A percentile compares a stretch with the other conserved stretches of the same genome.
Conservation (phyloP, 2,888 invertebrate genomes). For the Mesorhabditis belari region DNA sequence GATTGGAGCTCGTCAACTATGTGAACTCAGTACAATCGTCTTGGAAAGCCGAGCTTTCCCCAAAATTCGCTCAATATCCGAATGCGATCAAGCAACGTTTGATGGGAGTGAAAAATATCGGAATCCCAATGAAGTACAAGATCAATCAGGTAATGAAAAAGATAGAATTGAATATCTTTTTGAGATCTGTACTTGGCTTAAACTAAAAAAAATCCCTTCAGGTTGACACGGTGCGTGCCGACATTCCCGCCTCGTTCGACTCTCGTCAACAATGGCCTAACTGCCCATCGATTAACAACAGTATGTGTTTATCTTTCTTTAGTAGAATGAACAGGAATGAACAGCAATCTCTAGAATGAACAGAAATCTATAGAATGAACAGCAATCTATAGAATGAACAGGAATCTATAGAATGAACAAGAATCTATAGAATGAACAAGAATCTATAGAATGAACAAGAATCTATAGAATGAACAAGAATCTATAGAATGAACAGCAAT, state of each 20-base stretch:
- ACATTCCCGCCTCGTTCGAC: conserved; percentile 31
- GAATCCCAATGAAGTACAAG: conserved; percentile 21
- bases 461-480: too few relatives aligned
- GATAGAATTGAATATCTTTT: neutral
- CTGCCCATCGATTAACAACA: conserved; percentile 56
- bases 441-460: too few relatives aligned
- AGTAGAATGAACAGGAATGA: too few relatives aligned
- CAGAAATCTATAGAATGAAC: too few relatives aligned
- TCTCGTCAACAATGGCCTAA: conserved; percentile 28
- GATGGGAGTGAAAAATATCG: conserved; percentile 33
- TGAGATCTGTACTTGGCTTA: conserved; percentile 3
- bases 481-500: too few relatives aligned
- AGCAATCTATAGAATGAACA: too few relatives aligned
- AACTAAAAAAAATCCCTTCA: conserved; percentile 17
- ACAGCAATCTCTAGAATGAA: too few relatives aligned
- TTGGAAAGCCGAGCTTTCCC: conserved; percentile 19
- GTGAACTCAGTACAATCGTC: conserved; percentile 23
- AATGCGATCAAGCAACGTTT: conserved; percentile 19
- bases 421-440: too few relatives aligned
- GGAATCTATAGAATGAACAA: too few relatives aligned
- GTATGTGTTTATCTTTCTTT: too few relatives aligned
- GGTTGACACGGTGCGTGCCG: conserved; percentile 17
- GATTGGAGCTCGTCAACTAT: conserved; percentile 31
- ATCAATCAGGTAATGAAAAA: conserved; percentile 6
- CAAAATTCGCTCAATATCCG: conserved; percentile 20